A percentile compares a stretch with the other conserved stretches of the same genome.
phyloP scores from a whole-genome alignment of 1,140 invertebrate genomes.

The Hermatobates lingyangjiaoensis region DNA sequence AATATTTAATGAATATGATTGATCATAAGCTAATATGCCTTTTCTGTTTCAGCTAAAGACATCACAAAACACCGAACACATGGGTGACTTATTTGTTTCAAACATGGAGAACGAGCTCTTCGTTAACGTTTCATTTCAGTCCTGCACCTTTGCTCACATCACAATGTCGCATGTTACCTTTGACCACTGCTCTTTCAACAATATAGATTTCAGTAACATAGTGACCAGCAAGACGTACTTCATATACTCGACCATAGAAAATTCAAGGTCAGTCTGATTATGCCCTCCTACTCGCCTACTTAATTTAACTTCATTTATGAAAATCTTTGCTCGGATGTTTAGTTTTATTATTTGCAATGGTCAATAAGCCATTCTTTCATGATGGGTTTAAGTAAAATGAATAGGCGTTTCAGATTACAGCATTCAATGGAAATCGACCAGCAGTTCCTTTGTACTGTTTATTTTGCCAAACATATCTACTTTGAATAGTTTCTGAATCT shows the following conservation, averaged over 20 bases:
- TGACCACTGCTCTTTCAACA: constrained; percentile 25
- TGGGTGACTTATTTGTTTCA: constrained; percentile 20
- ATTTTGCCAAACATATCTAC: too few species aligned
- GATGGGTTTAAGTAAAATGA: too few species aligned
- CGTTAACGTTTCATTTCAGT: constrained; percentile 23
- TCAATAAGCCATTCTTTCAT: too few species aligned
- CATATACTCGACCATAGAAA: constrained; percentile 26
- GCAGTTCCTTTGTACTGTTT: too few species aligned
- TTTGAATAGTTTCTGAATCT: too few species aligned
- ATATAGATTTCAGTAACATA: constrained; percentile 27
- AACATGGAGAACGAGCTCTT: constrained; percentile 26
- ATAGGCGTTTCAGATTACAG: too few species aligned
- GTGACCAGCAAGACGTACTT: constrained; percentile 29
- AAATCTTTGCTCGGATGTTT: too few species aligned
- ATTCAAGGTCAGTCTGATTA: constrained; percentile 29
- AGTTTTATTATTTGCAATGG: too few species aligned
- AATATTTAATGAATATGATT: too few species aligned
- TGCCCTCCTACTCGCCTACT: not conserved
- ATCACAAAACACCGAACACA: not conserved
- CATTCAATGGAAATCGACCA: too few species aligned
- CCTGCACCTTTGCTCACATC: constrained; percentile 29
- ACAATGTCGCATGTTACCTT: constrained; percentile 29
- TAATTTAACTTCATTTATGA: not conserved
- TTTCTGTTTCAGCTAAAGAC: not conserved
- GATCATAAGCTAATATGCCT: too few species aligned